Conservation (phyloP, 2,888 invertebrate genomes). For the Argyra leucocephala region DNA sequence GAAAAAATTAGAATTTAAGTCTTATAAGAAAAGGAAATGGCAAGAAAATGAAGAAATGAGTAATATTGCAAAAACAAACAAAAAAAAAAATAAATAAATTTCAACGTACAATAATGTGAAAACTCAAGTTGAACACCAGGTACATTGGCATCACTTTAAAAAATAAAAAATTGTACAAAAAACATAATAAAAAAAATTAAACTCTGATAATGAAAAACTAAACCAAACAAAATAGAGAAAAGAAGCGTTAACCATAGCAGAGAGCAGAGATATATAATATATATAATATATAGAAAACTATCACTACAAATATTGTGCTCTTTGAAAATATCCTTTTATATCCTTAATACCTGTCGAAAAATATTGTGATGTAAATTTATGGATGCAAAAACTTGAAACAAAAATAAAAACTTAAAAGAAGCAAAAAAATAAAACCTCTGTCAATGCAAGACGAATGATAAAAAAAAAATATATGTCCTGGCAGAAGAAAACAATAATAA, state of each 20-base stretch:
- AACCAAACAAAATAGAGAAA: neutral
- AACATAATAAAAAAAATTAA: neutral
- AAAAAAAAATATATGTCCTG: too few relatives aligned
- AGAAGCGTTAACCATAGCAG: neutral
- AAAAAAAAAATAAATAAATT: neutral
- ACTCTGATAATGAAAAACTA: neutral
- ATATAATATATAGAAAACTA: too few relatives aligned
- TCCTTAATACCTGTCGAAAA: slow-evolving; percentile 3
- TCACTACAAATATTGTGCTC: too few relatives aligned
- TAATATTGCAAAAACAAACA: neutral
- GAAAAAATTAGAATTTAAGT: too few relatives aligned
- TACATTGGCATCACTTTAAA: neutral
- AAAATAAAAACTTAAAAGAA: neutral
- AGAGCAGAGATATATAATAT: too few relatives aligned
- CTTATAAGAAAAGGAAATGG: too few relatives aligned
- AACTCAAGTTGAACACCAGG: too few relatives aligned
- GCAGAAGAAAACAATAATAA: neutral
- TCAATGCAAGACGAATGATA: too few relatives aligned
- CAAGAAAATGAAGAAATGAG: too few relatives aligned
- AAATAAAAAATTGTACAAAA: neutral
- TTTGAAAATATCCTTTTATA: neutral
- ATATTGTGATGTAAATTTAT: neutral
- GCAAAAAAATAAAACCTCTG: neutral
- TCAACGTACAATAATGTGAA: neutral
- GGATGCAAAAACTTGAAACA: neutral